Base-by-base conservation (phyloP, 2,888 invertebrate species). In the Allolobophora icterica region DNA sequence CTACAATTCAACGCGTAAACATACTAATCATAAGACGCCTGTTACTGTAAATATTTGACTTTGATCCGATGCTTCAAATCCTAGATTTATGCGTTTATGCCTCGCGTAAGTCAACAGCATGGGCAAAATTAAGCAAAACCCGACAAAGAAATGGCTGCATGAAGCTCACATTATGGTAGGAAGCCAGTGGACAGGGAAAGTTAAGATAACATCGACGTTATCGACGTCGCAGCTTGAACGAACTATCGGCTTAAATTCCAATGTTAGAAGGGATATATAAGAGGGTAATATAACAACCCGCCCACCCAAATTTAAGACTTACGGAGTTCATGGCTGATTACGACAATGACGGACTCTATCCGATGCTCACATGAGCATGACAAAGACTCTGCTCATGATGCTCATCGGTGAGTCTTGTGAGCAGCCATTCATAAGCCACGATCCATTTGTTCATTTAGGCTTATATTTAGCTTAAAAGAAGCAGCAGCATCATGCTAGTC, bases 11-110 rank as follows among this genome's bases (percentile, higher is more conserved):
- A 71, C 71, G n/a, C 71, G n/a, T 71, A 71, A 30, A 71, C 71
- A n/a, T n/a, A 71, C 71, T n/a, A 71, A 71, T n/a, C 71, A 71
- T 71, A 71, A 71, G 71, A 71, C 71, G 71, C n/a, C 71, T 71
- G 30, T 71, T n/a, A n/a, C 71, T 71, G 71, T n/a, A 71, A 71
- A 71, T 71, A 71, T 30, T 71, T 71, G 8, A 71, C 71, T 71
- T 71, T 71, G 71, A 71, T 71, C 71, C 71, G 8, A n/a, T n/a
- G n/a, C 8, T 71, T n/a, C 30, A 1, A n/a, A 71, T 30, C n/a
- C n/a, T 71, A n/a, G 71, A 71, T 71, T 30, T n/a, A 71, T n/a
- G n/a, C n/a, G 30, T 11, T 71, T 30, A 71, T 71, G 71, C 71
- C 11, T 30, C 11, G 11, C 30, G n/a, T n/a, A 71, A 4, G 8